Base-by-base conservation (phyloP, 1,140 invertebrate genomes). In the Megathymus violae region DNA sequence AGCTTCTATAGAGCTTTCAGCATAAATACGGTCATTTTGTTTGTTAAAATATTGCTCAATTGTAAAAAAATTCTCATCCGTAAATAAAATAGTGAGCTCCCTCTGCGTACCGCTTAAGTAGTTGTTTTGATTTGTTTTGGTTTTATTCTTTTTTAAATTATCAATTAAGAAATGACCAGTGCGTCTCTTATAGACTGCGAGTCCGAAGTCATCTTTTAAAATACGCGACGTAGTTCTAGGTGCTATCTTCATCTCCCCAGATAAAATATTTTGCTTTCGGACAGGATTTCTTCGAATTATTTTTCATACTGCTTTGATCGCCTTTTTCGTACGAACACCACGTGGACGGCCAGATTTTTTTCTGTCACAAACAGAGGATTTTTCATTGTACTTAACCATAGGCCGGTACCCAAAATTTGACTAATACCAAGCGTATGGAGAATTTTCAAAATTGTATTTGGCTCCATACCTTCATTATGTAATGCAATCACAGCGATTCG, bases 211-310 rank as follows among this genome's bases (percentile, higher is more conserved):
- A 46, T 46, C 17, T 46, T 22, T 46, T 44, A 31, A 31, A 31
- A 31, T 4, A 31, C 27, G 27, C 27, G 27, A 31, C 27, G 7
- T 31, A 9, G 27, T 31, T 31, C 27, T 31, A 31, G 4, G 27
- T 31, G 27, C 27, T 31, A 31, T 31, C 7, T 31, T 34, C 25
- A 44, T 44, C 41, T 58, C 27, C 3, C 19, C n/a, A 54, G 51
- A 54, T 54, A 54, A 41, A 54, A 54, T 41, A 17, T 31, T 54
- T 54, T 54, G 51, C 36, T 54, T 54, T 27, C 36, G 51, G 51
- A 40, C 38, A 54, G 51, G 51, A 22, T 41, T 43, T 54, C 15
- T 47, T 60, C 43, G 56, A 60, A 60, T 60, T 60, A 10, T 60
- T 60, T 47, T 34, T 17, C 58, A 44, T 44, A 58, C 52, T 44